Evolutionary conservation across 2,797 vertebrate genomes (phyloP).

Genomic region (Protonibea diacanthus): DNA sequence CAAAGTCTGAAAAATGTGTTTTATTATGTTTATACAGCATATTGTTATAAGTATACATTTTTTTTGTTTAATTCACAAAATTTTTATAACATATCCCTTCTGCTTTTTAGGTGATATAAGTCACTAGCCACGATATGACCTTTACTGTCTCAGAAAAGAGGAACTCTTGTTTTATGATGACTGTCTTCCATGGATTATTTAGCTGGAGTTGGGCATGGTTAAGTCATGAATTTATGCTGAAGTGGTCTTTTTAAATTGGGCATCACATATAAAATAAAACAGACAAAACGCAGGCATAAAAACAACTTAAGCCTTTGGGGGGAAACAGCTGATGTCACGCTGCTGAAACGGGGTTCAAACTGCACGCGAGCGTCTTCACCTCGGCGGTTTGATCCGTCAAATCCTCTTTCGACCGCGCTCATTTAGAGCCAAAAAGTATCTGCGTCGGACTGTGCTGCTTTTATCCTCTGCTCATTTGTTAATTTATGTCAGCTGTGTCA

Average conservation of each 20-base stretch:
- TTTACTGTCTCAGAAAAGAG: conserved; percentile 57
- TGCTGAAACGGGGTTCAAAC: conserved; percentile 1
- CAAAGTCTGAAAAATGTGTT: conserved; percentile 86
- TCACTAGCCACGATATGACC: conserved; percentile 75
- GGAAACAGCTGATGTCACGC: conserved; percentile 27
- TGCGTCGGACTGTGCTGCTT: background rate
- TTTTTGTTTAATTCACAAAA: conserved; percentile 82
- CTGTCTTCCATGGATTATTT: conserved; percentile 49
- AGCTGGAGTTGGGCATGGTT: conserved; percentile 39
- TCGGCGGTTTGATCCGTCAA: conserved; percentile 10
- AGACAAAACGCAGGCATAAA: conserved; percentile 46
- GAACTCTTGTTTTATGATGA: conserved; percentile 54
- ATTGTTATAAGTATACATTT: conserved; percentile 86
- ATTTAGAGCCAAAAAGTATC: background rate
- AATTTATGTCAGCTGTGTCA: conserved; percentile 20
- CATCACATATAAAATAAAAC: conserved; percentile 38
- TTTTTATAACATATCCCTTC: conserved; percentile 79
- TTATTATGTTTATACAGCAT: conserved; percentile 87
- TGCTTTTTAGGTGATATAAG: conserved; percentile 76
- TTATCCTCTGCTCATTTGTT: conserved; percentile 5
- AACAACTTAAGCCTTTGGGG: conserved; percentile 39
- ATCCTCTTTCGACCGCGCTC: conserved; percentile 1
- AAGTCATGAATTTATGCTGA: conserved; percentile 50
- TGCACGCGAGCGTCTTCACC: background rate
- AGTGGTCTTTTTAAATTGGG: conserved; percentile 45